Conservation (phyloP, 2,888 invertebrate species). For the Eretmocerus hayati region DNA sequence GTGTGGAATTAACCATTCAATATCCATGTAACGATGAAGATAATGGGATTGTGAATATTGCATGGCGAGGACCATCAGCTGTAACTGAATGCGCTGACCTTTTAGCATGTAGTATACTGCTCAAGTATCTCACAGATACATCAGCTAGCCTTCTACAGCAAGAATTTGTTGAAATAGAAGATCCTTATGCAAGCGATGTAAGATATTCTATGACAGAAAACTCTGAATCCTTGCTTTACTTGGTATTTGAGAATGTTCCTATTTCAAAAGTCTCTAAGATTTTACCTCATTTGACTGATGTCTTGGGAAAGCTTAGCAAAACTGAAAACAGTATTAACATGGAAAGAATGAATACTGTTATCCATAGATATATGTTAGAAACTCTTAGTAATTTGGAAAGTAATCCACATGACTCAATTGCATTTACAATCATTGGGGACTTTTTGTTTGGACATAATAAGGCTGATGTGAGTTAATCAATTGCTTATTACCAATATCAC, state of each 20-base stretch:
- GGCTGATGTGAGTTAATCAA: constrained; percentile 58
- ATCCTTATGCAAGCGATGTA: constrained; percentile 73
- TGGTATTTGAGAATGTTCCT: constrained; percentile 71
- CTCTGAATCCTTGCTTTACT: constrained; percentile 60
- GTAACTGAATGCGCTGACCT: constrained; percentile 54
- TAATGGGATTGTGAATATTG: constrained; percentile 69
- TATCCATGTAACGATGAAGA: constrained; percentile 83
- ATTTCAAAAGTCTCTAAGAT: constrained; percentile 59
- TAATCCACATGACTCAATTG: constrained; percentile 68
- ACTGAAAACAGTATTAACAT: constrained; percentile 58
- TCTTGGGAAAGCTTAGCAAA: constrained; percentile 49
- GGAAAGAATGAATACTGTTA: constrained; percentile 65
- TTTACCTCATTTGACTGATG: constrained; percentile 51
- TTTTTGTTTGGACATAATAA: constrained; percentile 71
- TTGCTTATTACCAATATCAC: neutral
- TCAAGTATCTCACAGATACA: constrained; percentile 81
- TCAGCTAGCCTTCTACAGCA: constrained; percentile 78
- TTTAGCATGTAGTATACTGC: constrained; percentile 60
- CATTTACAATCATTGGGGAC: constrained; percentile 73
- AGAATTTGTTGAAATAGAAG: constrained; percentile 73
- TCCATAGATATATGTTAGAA: constrained; percentile 65
- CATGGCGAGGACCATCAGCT: constrained; percentile 73
- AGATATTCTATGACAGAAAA: constrained; percentile 66
- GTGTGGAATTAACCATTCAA: constrained; percentile 52
- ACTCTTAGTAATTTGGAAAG: constrained; percentile 66